Evolutionary conservation across 2,888 invertebrate species (phyloP), one percentile per base, ranked within the genome.

Genomic region (Protodeltote pygarga): DNA sequence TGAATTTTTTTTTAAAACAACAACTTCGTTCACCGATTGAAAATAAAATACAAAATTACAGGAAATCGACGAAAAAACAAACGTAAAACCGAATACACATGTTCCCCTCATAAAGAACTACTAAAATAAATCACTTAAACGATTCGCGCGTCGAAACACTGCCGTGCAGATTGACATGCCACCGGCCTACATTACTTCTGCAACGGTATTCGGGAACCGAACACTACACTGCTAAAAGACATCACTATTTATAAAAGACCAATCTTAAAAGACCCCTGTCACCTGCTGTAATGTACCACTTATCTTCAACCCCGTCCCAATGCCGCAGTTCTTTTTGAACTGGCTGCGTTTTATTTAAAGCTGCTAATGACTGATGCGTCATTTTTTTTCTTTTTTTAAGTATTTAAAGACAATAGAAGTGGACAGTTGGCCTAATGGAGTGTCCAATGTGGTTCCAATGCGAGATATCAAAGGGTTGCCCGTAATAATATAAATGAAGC

Each of bases 181-280:
- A 73, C 64, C 81, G 87, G 65, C 78, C 85, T 81, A 86, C 85
- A 84, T 86, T 83, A 80, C 75, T 77, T 75, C 70, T 75, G 79
- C 81, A 81, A 79, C 75, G 85, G 88, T 77, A 88, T 88, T 87
- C 87, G 83, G 85, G 85, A 85, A 84, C 85, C 81, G 71, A 82
- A 81, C 76, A 75, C 72, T 69, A 71, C 69, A 51, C 74, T 73
- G 85, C 73, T 84, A 87, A 87, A 82, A 85, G 88, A 88, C 87
- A 83, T 71, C 77, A 81, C 87, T 88, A 89, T 89, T 87, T 85
- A 85, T 89, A 88, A 62, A 37, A 51, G 49, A 71, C 85, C 81
- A 82, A 51, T 58, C 39, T 71, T 65, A 64, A 41, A 38, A 71
- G 81, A 76, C 46, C 80, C 51, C 50, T 64, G 61, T 70, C 77